A percentile compares a stretch with the other conserved stretches of the same genome.
Evolutionary conservation across 2,797 vertebrate genomes (phyloP).

Genomic region (Hoplostethus atlanticus): DNA sequence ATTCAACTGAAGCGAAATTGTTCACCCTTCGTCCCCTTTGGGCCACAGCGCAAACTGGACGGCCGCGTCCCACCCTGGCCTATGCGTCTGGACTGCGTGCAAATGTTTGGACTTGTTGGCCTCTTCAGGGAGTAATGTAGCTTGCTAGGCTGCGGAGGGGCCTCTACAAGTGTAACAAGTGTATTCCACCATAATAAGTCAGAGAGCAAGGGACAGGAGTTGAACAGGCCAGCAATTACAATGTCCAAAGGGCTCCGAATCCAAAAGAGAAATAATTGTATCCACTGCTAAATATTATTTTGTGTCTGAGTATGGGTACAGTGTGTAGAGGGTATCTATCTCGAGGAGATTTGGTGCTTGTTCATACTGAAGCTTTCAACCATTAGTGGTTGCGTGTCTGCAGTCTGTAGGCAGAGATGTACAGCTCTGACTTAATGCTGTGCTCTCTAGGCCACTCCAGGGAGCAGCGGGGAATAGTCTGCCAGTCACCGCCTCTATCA

Average conservation of each 20-base stretch:
- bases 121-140: slow-evolving; percentile 28
- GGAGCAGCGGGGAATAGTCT: slow-evolving; percentile 33
- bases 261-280: slow-evolving; percentile 19
- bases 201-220: slow-evolving; percentile 34
- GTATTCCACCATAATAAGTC: slow-evolving; percentile 58
- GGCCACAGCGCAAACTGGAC: too few relatives aligned
- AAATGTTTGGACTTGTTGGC: slow-evolving; percentile 42
- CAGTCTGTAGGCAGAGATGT: slow-evolving; percentile 37
- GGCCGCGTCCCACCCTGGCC: too few relatives aligned
- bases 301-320: slow-evolving; percentile 3
- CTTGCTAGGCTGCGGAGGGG: slow-evolving; percentile 18
- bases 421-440: slow-evolving; percentile 54
- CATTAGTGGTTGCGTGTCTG: slow-evolving; percentile 26
- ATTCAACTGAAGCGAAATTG: too few relatives aligned
- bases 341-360: slow-evolving; percentile 13
- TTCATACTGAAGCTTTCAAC: slow-evolving; percentile 29
- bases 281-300: slow-evolving; percentile 28
- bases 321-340: slow-evolving; percentile 23
- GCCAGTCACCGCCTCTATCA: slow-evolving; percentile 67
- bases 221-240: slow-evolving; percentile 59
- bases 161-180: slow-evolving; percentile 9
- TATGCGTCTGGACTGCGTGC: neutral
- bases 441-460: slow-evolving; percentile 54
- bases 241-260: slow-evolving; percentile 37
- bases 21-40: too few relatives aligned